Evolutionary conservation across 1,140 invertebrate species (phyloP).

Genomic region (Euschistus heros): DNA sequence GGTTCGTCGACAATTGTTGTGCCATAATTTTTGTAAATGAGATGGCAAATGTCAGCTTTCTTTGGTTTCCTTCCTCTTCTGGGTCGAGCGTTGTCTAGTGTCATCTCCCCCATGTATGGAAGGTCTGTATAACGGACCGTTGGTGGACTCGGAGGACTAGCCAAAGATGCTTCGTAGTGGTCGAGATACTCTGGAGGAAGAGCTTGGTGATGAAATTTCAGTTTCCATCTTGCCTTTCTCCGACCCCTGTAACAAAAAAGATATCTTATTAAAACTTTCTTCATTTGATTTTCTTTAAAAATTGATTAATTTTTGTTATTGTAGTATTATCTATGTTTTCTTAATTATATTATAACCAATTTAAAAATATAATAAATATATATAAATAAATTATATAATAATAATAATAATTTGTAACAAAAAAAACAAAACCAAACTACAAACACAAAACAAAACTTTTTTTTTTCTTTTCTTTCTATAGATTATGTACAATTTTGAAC

Average conservation of each 20-base stretch:
- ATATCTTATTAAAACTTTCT: slow-evolving; percentile 2
- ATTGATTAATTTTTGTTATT: not conserved
- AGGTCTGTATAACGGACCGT: slow-evolving; percentile 65
- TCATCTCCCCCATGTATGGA: slow-evolving; percentile 84
- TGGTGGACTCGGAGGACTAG: slow-evolving; percentile 28
- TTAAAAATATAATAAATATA: no score
- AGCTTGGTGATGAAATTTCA: slow-evolving; percentile 73
- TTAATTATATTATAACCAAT: not conserved
- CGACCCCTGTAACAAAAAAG: slow-evolving; percentile 41
- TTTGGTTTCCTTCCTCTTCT: slow-evolving; percentile 74
- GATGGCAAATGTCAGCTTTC: slow-evolving; percentile 74
- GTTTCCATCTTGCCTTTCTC: slow-evolving; percentile 57
- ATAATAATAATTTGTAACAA: not conserved
- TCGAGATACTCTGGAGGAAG: slow-evolving; percentile 65
- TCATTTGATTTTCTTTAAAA: not conserved
- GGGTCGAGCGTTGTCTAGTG: slow-evolving; percentile 71
- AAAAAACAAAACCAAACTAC: not conserved
- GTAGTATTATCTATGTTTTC: not conserved
- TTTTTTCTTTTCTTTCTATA: no score
- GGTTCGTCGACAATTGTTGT: slow-evolving; percentile 63
- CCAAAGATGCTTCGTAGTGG: slow-evolving; percentile 63
- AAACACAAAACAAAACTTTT: no score
- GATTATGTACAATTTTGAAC: no score
- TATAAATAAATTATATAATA: not conserved
- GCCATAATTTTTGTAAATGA: slow-evolving; percentile 85